These are phyloP conservation scores for Colius striatus DNA, from an alignment of 2,113 vertebrate species.

Conservation along the genomic window DNA sequence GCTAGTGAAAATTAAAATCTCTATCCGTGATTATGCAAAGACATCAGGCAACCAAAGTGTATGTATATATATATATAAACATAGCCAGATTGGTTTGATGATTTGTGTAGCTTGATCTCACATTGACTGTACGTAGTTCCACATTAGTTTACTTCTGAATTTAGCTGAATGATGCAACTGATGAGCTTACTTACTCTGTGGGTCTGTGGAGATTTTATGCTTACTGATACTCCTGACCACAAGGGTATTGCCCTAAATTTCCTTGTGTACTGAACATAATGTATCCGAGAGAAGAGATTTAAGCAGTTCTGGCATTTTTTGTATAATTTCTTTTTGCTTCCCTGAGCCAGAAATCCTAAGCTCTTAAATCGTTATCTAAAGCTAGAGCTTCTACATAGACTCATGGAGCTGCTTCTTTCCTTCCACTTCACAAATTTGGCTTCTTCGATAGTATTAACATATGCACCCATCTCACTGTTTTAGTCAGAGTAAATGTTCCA, in stretches of 20 bases:
- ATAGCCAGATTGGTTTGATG: not conserved
- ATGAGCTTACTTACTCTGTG: not conserved
- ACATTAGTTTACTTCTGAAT: not conserved
- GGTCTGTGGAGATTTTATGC: not conserved
- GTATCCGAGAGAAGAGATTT: not conserved
- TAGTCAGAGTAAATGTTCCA: constrained; percentile 17
- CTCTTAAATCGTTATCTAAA: constrained; percentile 22
- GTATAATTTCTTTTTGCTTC: not conserved
- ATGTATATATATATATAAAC: not conserved
- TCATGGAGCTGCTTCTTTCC: not conserved
- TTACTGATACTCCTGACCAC: not conserved
- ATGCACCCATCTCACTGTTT: not conserved
- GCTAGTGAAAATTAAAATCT: not conserved
- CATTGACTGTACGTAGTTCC: not conserved
- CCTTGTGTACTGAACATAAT: not conserved
- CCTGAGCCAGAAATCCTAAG: not conserved
- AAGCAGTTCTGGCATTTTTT: not conserved
- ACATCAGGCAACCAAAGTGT: not conserved
- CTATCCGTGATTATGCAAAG: not conserved
- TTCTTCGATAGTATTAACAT: not conserved
- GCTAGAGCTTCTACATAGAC: not conserved
- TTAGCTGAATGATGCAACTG: not conserved
- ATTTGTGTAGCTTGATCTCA: not conserved
- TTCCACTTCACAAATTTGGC: constrained; percentile 36
- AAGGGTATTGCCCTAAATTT: constrained; percentile 29